Evolutionary conservation across 2,113 vertebrate genomes (phyloP).

Genomic region (Upupa epops): DNA sequence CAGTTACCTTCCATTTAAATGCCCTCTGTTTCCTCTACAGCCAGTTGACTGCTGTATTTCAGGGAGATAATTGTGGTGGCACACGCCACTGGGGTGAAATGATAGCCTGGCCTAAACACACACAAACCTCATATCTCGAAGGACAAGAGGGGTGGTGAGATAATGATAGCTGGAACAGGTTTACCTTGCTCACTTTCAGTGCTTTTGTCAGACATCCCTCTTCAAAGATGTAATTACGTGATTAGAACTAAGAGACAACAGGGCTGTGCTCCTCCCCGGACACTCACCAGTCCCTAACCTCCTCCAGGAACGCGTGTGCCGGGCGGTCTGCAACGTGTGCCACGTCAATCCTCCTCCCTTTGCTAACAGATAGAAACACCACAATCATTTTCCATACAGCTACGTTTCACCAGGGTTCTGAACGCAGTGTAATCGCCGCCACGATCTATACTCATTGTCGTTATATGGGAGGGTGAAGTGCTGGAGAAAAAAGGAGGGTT

Average conservation of each 20-base stretch:
- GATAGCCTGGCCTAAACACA: conserved; percentile 65
- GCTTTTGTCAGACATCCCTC: conserved; percentile 47
- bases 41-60: conserved; percentile 64
- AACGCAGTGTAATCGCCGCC: not conserved
- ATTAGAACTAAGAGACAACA: conserved; percentile 70
- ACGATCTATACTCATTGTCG: conserved; percentile 28
- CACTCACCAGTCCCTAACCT: not conserved
- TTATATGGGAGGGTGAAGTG: conserved; percentile 46
- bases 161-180: conserved; percentile 54
- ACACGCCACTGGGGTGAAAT: conserved; percentile 68
- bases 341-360: not conserved
- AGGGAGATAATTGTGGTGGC: conserved; percentile 74
- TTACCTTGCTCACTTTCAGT: conserved; percentile 64
- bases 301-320: not conserved
- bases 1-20: conserved; percentile 83
- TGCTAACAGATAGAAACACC: not conserved
- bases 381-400: not conserved
- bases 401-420: not conserved
- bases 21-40: conserved; percentile 76
- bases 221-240: conserved; percentile 66
- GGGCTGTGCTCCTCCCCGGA: conserved; percentile 24
- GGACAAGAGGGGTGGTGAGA: conserved; percentile 42
- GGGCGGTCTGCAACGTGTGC: conserved; percentile 1
- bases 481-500: conserved; percentile 19
- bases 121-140: not conserved